phyloP scores from a whole-genome alignment of 1,140 invertebrate genomes.

The Reticulitermes speratus region DNA sequence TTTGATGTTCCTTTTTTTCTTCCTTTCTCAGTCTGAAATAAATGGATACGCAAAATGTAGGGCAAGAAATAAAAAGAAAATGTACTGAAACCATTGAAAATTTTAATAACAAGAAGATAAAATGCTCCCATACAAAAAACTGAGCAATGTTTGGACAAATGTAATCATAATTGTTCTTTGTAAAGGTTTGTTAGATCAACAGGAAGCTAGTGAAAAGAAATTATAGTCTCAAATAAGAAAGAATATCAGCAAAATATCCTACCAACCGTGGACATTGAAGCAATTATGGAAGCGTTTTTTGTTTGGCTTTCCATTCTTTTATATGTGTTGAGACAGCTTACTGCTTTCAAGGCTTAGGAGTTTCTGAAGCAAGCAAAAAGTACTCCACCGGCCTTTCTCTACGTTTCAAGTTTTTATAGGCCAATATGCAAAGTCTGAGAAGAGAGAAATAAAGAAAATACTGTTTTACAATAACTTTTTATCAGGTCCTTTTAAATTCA shows the following conservation, averaged over 20 bases:
- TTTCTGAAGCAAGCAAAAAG: neutral
- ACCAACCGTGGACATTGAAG: neutral
- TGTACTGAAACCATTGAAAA: neutral
- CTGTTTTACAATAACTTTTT: neutral
- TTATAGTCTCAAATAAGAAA: neutral
- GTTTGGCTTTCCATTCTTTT: neutral
- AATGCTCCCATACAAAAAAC: neutral
- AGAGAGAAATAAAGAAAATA: neutral
- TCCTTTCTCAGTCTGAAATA: neutral
- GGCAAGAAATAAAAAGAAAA: no score
- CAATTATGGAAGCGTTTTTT: neutral
- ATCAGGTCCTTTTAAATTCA: neutral
- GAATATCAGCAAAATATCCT: neutral
- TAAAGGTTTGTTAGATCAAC: neutral
- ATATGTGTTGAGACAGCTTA: neutral
- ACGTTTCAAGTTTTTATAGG: neutral
- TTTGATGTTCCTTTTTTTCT: neutral
- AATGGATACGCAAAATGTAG: neutral
- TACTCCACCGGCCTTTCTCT: neutral
- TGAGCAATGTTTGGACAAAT: neutral
- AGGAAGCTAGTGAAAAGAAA: neutral
- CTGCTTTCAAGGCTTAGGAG: neutral
- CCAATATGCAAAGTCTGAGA: neutral
- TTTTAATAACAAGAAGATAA: neutral
- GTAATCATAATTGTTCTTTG: neutral